These are phyloP conservation scores for Aplysia californica DNA, from an alignment of 1,140 invertebrate genomes.

Conservation along the genomic window DNA sequence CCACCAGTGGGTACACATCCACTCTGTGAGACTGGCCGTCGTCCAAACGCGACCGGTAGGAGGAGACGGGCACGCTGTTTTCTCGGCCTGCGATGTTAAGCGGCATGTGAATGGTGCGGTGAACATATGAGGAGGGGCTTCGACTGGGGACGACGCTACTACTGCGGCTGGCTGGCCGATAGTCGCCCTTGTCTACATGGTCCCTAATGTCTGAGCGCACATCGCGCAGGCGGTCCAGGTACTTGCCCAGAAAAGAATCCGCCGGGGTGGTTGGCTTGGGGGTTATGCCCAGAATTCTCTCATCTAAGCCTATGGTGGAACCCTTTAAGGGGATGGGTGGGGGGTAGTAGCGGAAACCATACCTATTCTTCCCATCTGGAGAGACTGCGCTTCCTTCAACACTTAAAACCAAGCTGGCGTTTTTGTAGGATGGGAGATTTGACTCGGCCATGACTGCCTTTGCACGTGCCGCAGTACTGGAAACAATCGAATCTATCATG, in stretches of 20 bases:
- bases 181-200: constrained; percentile 12
- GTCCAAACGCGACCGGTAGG: constrained; percentile 19
- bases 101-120: constrained; percentile 19
- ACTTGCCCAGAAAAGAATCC: constrained; percentile 19
- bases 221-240: constrained; percentile 12
- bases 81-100: constrained; percentile 4
- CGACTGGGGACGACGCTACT: neutral
- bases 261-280: neutral
- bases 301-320: constrained; percentile 6
- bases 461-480: constrained; percentile 10
- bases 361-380: constrained; percentile 10
- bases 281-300: constrained; percentile 18
- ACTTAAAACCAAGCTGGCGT: constrained; percentile 27
- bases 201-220: constrained; percentile 13
- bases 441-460: constrained; percentile 3
- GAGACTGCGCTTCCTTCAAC: constrained; percentile 25
- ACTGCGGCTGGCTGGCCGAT: neutral
- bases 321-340: constrained; percentile 28
- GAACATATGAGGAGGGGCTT: neutral
- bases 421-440: constrained; percentile 17
- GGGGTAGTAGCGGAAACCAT: constrained; percentile 30
- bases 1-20: constrained; percentile 25
- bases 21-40: constrained; percentile 24
- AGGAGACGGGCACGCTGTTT: constrained; percentile 13
- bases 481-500: constrained; percentile 4